Evolutionary conservation across 1,140 invertebrate genomes (phyloP), one percentile per base, ranked within the genome.

Genomic region (Drosophila oshimai): DNA sequence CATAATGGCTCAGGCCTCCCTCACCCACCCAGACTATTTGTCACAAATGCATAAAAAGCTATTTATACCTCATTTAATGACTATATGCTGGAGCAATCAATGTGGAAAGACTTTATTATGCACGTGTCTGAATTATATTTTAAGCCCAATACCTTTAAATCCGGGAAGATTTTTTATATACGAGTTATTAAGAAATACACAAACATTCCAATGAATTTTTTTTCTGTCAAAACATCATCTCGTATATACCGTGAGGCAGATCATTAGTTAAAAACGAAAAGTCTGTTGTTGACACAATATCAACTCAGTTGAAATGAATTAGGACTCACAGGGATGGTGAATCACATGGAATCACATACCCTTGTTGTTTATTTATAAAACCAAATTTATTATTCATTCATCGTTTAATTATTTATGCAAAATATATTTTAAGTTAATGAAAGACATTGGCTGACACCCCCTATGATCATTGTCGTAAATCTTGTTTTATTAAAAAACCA

Each of bases 91-190:
- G 75, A 79, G 18, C 28, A 17, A 60, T 62, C 20, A n/a, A 34
- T 46, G 18, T 45, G 9, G 47, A 37, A 41, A 24, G 22, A 31
- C 50, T 51, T 46, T 6, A 28, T 61, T 12, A 18, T 50, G 58
- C 77, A 72, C 77, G 67, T 76, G 65, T 46, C 57, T 41, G 44
- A 50, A 60, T 64, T 69, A 50, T 60, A 80, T 75, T 24, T 12
- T 58, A 34, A 50, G 42, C 57, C 39, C 2, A 29, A 51, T 76
- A 42, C 53, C 57, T 72, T 47, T 62, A 36, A 51, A 47, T 55
- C 51, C 61, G 49, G 54, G 28, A 49, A 55, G 22, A 29, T 4
- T 41, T 37, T 29, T 53, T 77, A 57, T 61, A 61, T 49, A 31
- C n/a, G n/a, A 33, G 29, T 71, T 71, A 71, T 54, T 28, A 7